Percentiles rank a stretch among this genome's conserved stretches.
phyloP scores from a whole-genome alignment of 1,140 invertebrate genomes.

The Hycleus phaleratus region DNA sequence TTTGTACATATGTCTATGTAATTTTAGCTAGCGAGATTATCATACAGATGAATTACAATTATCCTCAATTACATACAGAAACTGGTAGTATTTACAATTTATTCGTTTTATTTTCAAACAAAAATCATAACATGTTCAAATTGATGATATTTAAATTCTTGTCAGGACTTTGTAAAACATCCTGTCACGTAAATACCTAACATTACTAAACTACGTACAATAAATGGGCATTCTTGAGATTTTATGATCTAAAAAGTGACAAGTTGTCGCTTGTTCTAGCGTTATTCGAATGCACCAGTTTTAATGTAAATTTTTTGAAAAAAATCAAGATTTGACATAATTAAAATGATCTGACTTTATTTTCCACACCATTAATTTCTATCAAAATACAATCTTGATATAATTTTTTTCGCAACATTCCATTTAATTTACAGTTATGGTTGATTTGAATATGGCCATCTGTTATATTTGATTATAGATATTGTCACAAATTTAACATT shows the following conservation, averaged over 20 bases:
- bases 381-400: too few species aligned
- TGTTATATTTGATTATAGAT: not conserved
- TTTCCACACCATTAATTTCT: too few species aligned
- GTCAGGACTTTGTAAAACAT: not conserved
- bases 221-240: not conserved
- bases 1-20: too few species aligned
- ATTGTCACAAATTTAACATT: not conserved
- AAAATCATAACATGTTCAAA: too few species aligned
- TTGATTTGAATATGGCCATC: not conserved
- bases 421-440: not conserved
- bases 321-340: too few species aligned
- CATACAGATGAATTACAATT: too few species aligned
- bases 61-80: too few species aligned
- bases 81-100: too few species aligned
- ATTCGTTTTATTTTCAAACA: too few species aligned
- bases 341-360: too few species aligned
- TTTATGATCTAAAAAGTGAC: conserved; percentile 4
- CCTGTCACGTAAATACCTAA: conserved; percentile 3
- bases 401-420: too few species aligned
- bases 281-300: not conserved
- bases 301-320: not conserved
- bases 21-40: too few species aligned
- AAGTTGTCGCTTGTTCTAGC: not conserved
- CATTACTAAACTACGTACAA: not conserved
- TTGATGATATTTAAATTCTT: not conserved